Evolutionary conservation across 2,888 invertebrate species (phyloP), one percentile per base, ranked within the genome.

Genomic region (Linnaemya vulpina): DNA sequence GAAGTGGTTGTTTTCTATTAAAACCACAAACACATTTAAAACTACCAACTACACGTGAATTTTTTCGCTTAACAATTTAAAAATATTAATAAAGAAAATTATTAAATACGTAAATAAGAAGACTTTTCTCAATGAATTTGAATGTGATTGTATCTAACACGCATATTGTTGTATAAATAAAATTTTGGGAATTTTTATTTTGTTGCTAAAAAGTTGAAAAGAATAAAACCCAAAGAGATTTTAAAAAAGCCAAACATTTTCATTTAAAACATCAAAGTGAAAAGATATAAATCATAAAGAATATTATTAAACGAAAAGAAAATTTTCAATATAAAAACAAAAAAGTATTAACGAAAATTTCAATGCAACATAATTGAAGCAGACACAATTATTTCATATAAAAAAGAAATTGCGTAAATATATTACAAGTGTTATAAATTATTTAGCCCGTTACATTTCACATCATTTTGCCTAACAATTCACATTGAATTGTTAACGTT

Each of bases 1-100:
- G 87, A 88, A 88, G 88, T 88, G 85, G 71, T 82, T 80, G 49
- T 65, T 73, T n/a, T 35, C 30, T 11, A 76, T 81, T 55, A 58
- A 38, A 58, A 73, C 71, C 49, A 62, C 76, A 76, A n/a, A 55
- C 73, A 75, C 13, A 73, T 51, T 46, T 35, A 17, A 53, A 53
- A 51, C n/a, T n/a, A 73, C 76, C 58, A 82, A 25, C 17, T 75
- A 82, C 77, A 81, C 80, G 80, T 84, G 84, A 84, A 84, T 76
- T 11, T 76, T 62, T 35, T n/a, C 7, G n/a, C n/a, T 22, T 51
- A 40, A 73, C 30, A 30, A 30, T 3, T 3, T 30, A 30, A 30
- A 49, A 49, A 51, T 30, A 51, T n/a, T 53, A 40, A 62, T 53
- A 11, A 63, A 30, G 30, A 30, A 30, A 40, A n/a, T 74, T 79